Percentiles rank a stretch among this genome's conserved stretches.
Conservation (phyloP, 1,140 invertebrate species). For the Archegozetes longisetosus region DNA sequence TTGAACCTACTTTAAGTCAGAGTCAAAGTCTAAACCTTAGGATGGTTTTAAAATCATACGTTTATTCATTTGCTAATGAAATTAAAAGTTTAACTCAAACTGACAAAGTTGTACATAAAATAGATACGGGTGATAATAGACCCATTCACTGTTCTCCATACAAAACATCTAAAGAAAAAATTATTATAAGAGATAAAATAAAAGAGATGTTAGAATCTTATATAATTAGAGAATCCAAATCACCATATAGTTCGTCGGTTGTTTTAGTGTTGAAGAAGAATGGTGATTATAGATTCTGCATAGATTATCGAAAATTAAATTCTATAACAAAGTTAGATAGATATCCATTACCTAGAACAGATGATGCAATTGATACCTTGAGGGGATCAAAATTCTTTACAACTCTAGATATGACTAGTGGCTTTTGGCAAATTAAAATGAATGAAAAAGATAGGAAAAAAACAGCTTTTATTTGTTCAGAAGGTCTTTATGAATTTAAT, state of each 20-base stretch:
- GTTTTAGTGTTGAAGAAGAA: constrained; percentile 33
- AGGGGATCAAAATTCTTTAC: constrained; percentile 28
- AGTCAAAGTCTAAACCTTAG: too few relatives aligned
- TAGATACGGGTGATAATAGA: background rate
- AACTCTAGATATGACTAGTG: constrained; percentile 31
- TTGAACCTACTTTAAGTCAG: too few relatives aligned
- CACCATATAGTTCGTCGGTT: constrained; percentile 31
- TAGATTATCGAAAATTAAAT: constrained; percentile 35
- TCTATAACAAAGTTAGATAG: constrained; percentile 28
- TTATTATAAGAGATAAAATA: constrained; percentile 22
- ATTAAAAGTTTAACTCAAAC: too few relatives aligned
- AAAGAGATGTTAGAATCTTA: constrained; percentile 14
- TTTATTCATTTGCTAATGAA: too few relatives aligned
- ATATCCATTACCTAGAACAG: constrained; percentile 35
- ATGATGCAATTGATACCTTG: constrained; percentile 27
- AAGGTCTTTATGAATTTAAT: constrained; percentile 29
- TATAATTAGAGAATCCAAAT: constrained; percentile 13
- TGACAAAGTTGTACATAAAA: too few relatives aligned
- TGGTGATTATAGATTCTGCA: constrained; percentile 28
- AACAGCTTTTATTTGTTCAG: constrained; percentile 30
- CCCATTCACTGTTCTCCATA: background rate
- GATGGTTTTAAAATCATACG: too few relatives aligned
- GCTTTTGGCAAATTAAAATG: constrained; percentile 33
- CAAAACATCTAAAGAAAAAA: constrained; percentile 19
- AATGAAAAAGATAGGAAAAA: constrained; percentile 27